These are phyloP conservation scores for Magallana nippona DNA, from an alignment of 2,888 invertebrate genomes.

Conservation along the genomic window DNA sequence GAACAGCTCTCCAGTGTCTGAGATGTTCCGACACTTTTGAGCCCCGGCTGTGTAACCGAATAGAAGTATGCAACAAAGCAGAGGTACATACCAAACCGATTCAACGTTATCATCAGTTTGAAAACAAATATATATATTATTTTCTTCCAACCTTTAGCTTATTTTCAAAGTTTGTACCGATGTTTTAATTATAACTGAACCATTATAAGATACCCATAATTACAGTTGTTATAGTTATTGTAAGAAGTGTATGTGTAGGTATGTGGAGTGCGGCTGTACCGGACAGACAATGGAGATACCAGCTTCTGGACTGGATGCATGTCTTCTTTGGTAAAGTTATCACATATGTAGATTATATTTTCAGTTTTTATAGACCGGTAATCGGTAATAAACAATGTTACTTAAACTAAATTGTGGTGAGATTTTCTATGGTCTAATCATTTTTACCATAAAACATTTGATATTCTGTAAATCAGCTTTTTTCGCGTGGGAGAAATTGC, in stretches of 20 bases:
- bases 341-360: too few relatives aligned
- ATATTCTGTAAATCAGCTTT: too few relatives aligned
- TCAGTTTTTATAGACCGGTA: too few relatives aligned
- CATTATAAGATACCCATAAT: not conserved
- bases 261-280: slow-evolving; percentile 13
- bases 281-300: not conserved
- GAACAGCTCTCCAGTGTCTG: not conserved
- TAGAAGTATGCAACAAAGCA: slow-evolving; percentile 21
- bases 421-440: too few relatives aligned
- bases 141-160: too few relatives aligned
- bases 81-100: not conserved
- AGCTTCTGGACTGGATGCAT: slow-evolving; percentile 10
- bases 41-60: slow-evolving; percentile 7
- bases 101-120: not conserved
- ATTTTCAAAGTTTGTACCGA: not conserved
- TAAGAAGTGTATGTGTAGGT: not conserved
- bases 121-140: too few relatives aligned
- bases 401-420: too few relatives aligned
- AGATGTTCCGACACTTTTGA: slow-evolving; percentile 13
- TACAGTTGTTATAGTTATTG: not conserved
- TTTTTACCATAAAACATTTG: too few relatives aligned
- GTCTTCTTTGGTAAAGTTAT: not conserved
- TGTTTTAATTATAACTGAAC: not conserved
- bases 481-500: too few relatives aligned
- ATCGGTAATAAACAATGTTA: too few relatives aligned